phyloP scores from a whole-genome alignment of 2,797 vertebrate genomes.

The Rhodeus uyekii region DNA sequence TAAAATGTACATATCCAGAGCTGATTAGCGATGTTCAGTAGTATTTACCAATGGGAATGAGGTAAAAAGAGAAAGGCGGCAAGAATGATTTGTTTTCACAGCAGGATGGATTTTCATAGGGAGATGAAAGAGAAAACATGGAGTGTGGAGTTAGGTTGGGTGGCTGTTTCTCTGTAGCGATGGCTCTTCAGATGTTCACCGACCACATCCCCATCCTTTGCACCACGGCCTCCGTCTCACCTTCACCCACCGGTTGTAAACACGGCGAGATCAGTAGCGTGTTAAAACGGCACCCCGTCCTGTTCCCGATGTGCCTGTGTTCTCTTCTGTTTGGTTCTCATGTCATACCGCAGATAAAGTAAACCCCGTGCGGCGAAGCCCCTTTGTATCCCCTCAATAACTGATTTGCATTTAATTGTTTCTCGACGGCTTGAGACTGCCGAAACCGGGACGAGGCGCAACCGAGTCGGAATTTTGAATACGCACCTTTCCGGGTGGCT shows the following conservation, averaged over 20 bases:
- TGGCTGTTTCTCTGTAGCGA: conserved; percentile 31
- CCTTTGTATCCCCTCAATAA: conserved; percentile 30
- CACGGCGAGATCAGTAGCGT: conserved; percentile 39
- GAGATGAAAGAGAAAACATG: conserved; percentile 56
- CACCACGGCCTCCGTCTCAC: background rate
- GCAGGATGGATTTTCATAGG: conserved; percentile 45
- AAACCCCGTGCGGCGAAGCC: background rate
- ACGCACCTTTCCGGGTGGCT: conserved; percentile 20
- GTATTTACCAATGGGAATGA: conserved; percentile 25
- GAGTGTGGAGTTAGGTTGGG: conserved; percentile 48
- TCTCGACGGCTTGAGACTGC: conserved; percentile 22
- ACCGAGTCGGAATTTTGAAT: conserved; percentile 21
- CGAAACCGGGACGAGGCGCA: background rate
- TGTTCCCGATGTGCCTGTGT: conserved; percentile 9
- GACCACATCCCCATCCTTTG: conserved; percentile 15
- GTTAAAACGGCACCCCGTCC: conserved; percentile 42
- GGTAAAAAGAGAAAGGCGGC: conserved; percentile 26
- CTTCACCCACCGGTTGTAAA: conserved; percentile 22
- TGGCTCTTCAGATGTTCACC: conserved; percentile 50
- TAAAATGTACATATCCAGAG: conserved; percentile 46
- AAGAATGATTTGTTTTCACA: conserved; percentile 63
- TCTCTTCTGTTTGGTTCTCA: conserved; percentile 26
- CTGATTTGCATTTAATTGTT: conserved; percentile 55
- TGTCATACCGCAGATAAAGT: conserved; percentile 21
- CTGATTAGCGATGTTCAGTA: conserved; percentile 48